Percentiles rank a stretch among this genome's conserved stretches.
Evolutionary conservation across 92 coral and sea anemone genomes (phyloP).

Genomic region (Hydrozoanthus gracilis): DNA sequence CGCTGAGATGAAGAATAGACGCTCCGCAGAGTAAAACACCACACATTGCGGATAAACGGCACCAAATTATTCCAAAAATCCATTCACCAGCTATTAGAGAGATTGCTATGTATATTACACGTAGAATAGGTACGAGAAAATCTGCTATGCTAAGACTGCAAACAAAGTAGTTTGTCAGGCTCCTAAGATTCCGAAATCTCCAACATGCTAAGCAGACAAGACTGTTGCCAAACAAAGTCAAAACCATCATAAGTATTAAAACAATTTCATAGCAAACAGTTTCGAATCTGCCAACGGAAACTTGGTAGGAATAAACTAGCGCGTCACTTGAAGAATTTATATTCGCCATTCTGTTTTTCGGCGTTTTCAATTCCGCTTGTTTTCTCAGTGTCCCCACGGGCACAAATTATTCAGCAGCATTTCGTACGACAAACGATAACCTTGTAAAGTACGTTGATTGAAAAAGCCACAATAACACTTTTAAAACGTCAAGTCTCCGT

Average conservation of each 20-base stretch:
- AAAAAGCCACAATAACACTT: no score
- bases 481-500: no score
- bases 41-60: conserved; percentile 85
- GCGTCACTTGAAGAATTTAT: neutral
- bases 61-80: conserved; percentile 87
- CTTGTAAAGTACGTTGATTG: neutral
- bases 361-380: neutral
- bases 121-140: conserved; percentile 76
- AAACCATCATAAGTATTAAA: conserved; percentile 51
- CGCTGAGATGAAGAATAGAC: conserved; percentile 91
- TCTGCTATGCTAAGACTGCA: conserved; percentile 88
- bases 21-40: conserved; percentile 87
- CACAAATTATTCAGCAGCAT: no score
- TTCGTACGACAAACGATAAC: no score
- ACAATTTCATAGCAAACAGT: conserved; percentile 58
- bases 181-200: conserved; percentile 84
- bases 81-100: conserved; percentile 75
- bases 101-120: conserved; percentile 73
- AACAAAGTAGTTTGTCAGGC: conserved; percentile 86
- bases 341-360: neutral
- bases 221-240: conserved; percentile 82
- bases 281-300: conserved; percentile 53
- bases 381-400: neutral
- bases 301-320: neutral
- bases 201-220: conserved; percentile 85